A percentile compares a stretch with the other conserved stretches of the same genome.
Evolutionary conservation across 1,140 invertebrate species (phyloP).

Genomic region (Leptestheria dahalacensis): DNA sequence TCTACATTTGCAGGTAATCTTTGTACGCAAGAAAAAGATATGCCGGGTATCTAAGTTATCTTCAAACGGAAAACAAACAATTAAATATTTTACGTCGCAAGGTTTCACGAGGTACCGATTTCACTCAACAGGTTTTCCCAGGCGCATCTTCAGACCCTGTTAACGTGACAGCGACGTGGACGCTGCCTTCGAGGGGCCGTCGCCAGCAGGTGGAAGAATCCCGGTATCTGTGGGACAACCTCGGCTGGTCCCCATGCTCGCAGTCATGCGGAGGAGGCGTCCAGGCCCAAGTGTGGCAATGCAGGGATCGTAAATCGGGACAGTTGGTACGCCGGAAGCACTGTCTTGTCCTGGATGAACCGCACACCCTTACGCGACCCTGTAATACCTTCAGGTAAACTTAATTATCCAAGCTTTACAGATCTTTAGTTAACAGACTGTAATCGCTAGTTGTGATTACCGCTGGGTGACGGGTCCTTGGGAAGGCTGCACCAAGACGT

Average conservation of each 20-base stretch:
- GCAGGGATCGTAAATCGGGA: conserved; percentile 32
- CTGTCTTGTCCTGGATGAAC: conserved; percentile 32
- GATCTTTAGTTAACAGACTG: no score
- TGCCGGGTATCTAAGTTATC: no score
- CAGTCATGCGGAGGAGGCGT: conserved; percentile 37
- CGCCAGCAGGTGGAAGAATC: conserved; percentile 23
- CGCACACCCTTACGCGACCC: conserved; percentile 24
- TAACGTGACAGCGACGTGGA: conserved; percentile 15
- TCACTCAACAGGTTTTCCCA: conserved; percentile 20
- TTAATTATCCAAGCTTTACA: not conserved
- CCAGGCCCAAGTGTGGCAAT: conserved; percentile 32
- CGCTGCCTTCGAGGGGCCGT: conserved; percentile 10
- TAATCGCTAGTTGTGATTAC: conserved; percentile 46
- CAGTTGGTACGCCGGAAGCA: conserved; percentile 32
- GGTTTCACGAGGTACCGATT: not conserved
- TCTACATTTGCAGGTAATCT: no score
- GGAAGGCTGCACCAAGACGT: conserved; percentile 46
- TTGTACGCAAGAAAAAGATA: no score
- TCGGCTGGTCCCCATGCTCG: conserved; percentile 39
- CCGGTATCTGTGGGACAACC: conserved; percentile 36
- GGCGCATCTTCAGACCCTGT: conserved; percentile 22
- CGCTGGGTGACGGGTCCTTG: conserved; percentile 43
- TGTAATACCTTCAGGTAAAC: conserved; percentile 38
- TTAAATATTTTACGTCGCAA: not conserved
- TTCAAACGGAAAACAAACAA: no score